Percentiles rank a stretch among this genome's conserved stretches.
Evolutionary conservation across 1,140 invertebrate species (phyloP).

Genomic region (Zaprionus tsacasi): DNA sequence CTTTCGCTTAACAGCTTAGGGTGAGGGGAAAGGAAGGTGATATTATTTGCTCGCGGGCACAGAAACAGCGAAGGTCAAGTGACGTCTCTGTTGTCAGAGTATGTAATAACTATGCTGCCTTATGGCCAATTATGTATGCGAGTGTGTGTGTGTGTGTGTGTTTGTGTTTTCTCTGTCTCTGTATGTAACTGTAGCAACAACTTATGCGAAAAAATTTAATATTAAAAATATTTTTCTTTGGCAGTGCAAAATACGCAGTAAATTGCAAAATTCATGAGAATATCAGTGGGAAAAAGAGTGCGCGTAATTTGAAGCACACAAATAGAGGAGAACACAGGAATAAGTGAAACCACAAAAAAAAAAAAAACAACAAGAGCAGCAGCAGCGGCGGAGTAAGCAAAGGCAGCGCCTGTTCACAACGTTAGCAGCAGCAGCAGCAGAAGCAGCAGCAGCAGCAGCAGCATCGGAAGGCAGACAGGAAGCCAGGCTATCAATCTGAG

Average conservation of each 20-base stretch:
- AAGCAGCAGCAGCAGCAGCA: not conserved
- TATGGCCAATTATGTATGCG: not conserved
- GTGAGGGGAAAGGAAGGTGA: not conserved
- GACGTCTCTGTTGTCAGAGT: constrained; percentile 37
- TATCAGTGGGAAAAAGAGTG: constrained; percentile 1
- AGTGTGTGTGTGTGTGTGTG: constrained; percentile 15
- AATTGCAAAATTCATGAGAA: constrained; percentile 8
- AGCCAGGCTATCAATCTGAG: constrained; percentile 13
- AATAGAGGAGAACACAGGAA: constrained; percentile 1
- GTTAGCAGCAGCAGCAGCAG: not conserved
- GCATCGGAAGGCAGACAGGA: not conserved
- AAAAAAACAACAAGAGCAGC: constrained; percentile 11
- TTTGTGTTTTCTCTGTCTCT: constrained; percentile 13
- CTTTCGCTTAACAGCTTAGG: not conserved
- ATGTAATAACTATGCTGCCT: constrained; percentile 34
- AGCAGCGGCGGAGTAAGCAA: constrained; percentile 3
- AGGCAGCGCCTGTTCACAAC: not conserved
- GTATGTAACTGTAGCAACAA: not conserved
- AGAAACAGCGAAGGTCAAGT: constrained; percentile 57
- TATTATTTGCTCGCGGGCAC: constrained; percentile 12
- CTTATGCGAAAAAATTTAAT: constrained; percentile 7
- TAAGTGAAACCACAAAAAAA: constrained; percentile 6
- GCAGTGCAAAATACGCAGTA: constrained; percentile 44
- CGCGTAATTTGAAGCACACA: constrained; percentile 10
- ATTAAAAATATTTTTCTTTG: constrained; percentile 16